Evolutionary conservation across 2,113 vertebrate genomes (phyloP), one percentile per base, ranked within the genome.

Genomic region (Helogale parvula): DNA sequence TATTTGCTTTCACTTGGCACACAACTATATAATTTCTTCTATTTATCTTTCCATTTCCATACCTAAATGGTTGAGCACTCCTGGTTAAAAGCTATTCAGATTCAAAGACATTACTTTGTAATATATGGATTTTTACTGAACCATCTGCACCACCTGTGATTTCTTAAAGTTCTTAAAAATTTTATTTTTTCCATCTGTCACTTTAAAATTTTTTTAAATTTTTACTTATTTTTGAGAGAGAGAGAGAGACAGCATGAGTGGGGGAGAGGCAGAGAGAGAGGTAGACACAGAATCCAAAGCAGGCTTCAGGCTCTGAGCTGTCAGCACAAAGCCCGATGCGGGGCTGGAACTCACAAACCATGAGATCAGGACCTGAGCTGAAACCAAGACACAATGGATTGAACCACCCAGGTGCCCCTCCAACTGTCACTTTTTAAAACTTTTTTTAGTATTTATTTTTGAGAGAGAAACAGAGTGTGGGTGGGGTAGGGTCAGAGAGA

Each of bases 1-100:
- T 63, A 31, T 31, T 88, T 95, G 29, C 66, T 89, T 96, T 95
- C 77, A 95, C n/a, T 47, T 60, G 45, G 29, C 74, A 84, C 60
- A 88, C 1, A 88, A 65, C 66, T 92, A 52, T 72, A 84, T 5
- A 74, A 84, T 80, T 95, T 21, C 68, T 95, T 89, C 45, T 80
- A 79, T 74, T 88, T 69, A 93, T 29, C 57, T 88, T 87, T 14
- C 68, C 6, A 77, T 74, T 71, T 87, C 45, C 38, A 54, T 72
- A 74, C 13, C 31, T 68, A 93, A 93, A 88, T 68, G 33, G 17
- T 16, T 91, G 10, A 35, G 3, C 1, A 21, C 11, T 29, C 41
- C 19, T 90, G 25, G 25, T 14, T 6, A 79, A 93, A 97, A 96
- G 71, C 14, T 38, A 79, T 68, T 90, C 41, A 72, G 29, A 74